Base-by-base conservation (phyloP, 2,888 invertebrate species). In the Diloba caeruleocephala region DNA sequence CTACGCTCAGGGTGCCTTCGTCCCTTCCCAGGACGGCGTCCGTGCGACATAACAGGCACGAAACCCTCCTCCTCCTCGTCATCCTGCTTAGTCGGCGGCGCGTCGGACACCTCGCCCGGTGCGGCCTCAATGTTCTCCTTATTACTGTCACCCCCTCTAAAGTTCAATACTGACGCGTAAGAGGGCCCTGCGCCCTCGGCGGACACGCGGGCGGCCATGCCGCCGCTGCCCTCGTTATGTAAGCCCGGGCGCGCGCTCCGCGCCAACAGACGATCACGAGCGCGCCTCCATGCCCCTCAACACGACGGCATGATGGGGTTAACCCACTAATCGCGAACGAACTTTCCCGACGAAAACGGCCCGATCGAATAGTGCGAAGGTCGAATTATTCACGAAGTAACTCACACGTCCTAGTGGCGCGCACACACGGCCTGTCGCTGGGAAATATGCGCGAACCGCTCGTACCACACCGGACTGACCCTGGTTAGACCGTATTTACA, bases 81-180 rank as follows among this genome's bases (percentile, higher is more conserved):
- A 50, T 88, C 84, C 51, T 85, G 81, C 43, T 74, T 76, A 37
- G 62, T 65, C 31, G 85, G 85, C 53, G 85, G 83, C 58, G 78
- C 85, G 62, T 85, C 90, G 87, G 61, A 81, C 82, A 74, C 89
- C 73, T 88, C 87, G 43, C 85, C 83, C 59, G 85, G 83, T 19
- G 86, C 78, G 48, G 88, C 84, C 78, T 92, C 90, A 71, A 93
- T 95, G 81, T 95, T 95, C 79, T 95, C 95, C 71, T 95, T 95
- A 66, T 95, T 95, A 75, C 94, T 94, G 46, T 94, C 94, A 71
- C 91, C 86, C 51, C 89, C 92, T 81, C 91, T 92, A 80, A 95
- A 94, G 92, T 95, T 95, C 81, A 96, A 94, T 81, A 96, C 95
- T 69, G 96, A 96, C 73, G 96, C 96, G 88, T 96, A 96, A 46